These are phyloP conservation scores for Numenius phaeopus DNA, from an alignment of 2,797 vertebrate genomes.

Conservation along the genomic window DNA sequence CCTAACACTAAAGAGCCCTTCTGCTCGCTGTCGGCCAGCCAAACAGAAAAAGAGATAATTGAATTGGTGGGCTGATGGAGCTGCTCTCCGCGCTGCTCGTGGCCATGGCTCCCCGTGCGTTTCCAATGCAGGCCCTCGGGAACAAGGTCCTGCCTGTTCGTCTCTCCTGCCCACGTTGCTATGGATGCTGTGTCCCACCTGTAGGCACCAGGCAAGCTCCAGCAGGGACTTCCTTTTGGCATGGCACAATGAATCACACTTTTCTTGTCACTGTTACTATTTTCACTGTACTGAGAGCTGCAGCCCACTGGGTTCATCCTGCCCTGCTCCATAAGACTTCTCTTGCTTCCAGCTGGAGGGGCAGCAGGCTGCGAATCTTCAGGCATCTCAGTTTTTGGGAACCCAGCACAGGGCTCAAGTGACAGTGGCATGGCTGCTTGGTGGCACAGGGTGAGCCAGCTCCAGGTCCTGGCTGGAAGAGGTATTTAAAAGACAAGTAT, in stretches of 20 bases:
- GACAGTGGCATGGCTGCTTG: rapidly evolving
- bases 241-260: rapidly evolving
- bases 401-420: not conserved
- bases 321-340: rapidly evolving
- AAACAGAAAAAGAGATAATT: not conserved
- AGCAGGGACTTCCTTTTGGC: not conserved
- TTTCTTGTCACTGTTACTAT: not conserved
- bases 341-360: not conserved
- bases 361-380: not conserved
- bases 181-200: not conserved
- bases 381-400: not conserved
- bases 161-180: not conserved
- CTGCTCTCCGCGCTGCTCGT: rapidly evolving
- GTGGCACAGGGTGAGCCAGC: rapidly evolving
- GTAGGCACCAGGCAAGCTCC: not conserved
- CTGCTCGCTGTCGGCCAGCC: not conserved
- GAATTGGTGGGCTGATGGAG: not conserved
- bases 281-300: not conserved
- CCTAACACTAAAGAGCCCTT: not conserved
- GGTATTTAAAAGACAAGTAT: not conserved
- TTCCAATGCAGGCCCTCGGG: rapidly evolving
- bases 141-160: rapidly evolving
- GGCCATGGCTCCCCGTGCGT: rapidly evolving
- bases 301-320: not conserved
- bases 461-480: not conserved